A percentile compares a stretch with the other conserved stretches of the same genome.
Conservation (phyloP, 1,140 invertebrate genomes). For the Leptinotarsa texana region DNA sequence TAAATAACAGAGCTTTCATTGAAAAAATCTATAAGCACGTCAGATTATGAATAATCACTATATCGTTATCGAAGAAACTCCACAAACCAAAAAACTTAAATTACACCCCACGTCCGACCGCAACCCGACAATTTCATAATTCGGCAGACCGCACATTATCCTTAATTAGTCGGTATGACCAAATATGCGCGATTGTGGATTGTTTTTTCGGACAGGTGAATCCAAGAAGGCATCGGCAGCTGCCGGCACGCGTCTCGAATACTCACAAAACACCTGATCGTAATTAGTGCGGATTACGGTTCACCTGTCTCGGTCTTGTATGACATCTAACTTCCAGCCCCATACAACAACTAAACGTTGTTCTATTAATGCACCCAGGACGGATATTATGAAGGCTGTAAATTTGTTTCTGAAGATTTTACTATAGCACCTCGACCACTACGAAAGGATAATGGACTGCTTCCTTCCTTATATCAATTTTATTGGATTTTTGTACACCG, state of each 20-base stretch:
- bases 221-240: slow-evolving; percentile 28
- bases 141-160: slow-evolving; percentile 9
- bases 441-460: too few relatives aligned
- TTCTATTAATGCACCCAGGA: background rate
- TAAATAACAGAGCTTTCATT: too few relatives aligned
- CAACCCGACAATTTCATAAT: background rate
- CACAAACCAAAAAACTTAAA: background rate
- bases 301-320: slow-evolving; percentile 43
- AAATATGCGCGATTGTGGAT: slow-evolving; percentile 19
- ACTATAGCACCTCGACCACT: too few relatives aligned
- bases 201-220: slow-evolving; percentile 40
- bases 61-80: too few relatives aligned
- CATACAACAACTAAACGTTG: background rate
- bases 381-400: too few relatives aligned
- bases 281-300: slow-evolving; percentile 36
- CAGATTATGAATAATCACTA: too few relatives aligned
- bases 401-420: too few relatives aligned
- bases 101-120: background rate
- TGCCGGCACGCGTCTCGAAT: slow-evolving; percentile 43
- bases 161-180: slow-evolving; percentile 10
- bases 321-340: slow-evolving; percentile 29
- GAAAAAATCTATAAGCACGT: too few relatives aligned
- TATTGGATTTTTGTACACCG: too few relatives aligned
- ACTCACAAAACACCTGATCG: slow-evolving; percentile 30
- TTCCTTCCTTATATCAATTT: too few relatives aligned